Evolutionary conservation across 2,797 vertebrate species (phyloP), one percentile per base, ranked within the genome.

Genomic region (Manis javanica): DNA sequence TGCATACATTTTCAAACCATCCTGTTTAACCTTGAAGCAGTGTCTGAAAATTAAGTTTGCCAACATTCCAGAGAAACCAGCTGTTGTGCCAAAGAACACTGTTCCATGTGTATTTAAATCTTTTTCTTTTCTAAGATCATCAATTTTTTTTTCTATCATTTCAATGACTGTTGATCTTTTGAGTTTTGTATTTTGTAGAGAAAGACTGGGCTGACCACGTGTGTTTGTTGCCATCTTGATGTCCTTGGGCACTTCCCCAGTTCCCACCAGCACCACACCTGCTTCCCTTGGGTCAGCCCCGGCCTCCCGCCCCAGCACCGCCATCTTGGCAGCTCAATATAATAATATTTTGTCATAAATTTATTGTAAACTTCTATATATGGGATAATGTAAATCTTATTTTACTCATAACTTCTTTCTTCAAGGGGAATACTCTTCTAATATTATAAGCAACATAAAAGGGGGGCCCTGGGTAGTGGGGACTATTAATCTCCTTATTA

Each of bases 31-130:
- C 66, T 99, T 98, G 95, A 99, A 98, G 1, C 96, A 96, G 68
- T 98, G 92, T 93, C 99, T 98, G 64, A 98, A 99, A 59, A 99
- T 89, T 83, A 98, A 98, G 98, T 99, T 99, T 39, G 99, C 97
- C 1, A 99, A 24, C n/a, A 99, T 77, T 26, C 99, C 99, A 15
- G 98, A 98, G 0, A 99, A 72, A 2, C 96, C 97, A 2, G 98
- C 98, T 94, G 99, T 98, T 13, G 95, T 98, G 9, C 97, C 99
- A 77, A 99, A 90, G 82, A 98, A 98, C 1, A 98, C 0, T 0
- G 98, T 98, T 46, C 99, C 99, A 9, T 98, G 98, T 4, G 55
- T 42, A 42, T 42, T 42, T 42, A 7, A 42, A 42, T 7, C 8
- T 42, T 93, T 77, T 75, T 98, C 85, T 87, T 82, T 94, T 96